Conservation (phyloP, 2,888 invertebrate species). For the Orchesella flavescens region DNA sequence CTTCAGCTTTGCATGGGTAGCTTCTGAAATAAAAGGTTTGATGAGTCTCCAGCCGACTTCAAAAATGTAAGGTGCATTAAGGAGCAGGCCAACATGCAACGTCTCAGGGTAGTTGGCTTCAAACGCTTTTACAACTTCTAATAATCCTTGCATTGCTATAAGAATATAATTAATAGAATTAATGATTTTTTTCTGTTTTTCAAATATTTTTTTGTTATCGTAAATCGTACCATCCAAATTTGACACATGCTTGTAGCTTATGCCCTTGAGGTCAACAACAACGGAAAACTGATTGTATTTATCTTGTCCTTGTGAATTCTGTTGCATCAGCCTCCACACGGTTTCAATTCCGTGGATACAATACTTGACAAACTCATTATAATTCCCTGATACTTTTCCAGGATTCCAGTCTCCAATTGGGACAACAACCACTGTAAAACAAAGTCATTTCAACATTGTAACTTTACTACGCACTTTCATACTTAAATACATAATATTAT, state of each 20-base stretch:
- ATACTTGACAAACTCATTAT: slow-evolving; percentile 51
- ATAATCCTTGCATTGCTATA: slow-evolving; percentile 39
- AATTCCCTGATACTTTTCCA: slow-evolving; percentile 30
- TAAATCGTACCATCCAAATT: slow-evolving; percentile 48
- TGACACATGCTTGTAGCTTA: slow-evolving; percentile 42
- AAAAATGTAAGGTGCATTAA: slow-evolving; percentile 52
- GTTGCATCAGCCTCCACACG: slow-evolving; percentile 43
- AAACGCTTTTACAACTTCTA: slow-evolving; percentile 33
- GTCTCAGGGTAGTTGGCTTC: slow-evolving; percentile 56
- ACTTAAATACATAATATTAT: background rate
- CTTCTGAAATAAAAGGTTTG: slow-evolving; percentile 32
- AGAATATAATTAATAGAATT: background rate
- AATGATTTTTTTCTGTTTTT: background rate
- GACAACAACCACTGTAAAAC: slow-evolving; percentile 48
- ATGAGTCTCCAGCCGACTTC: slow-evolving; percentile 49
- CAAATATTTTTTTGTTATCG: background rate
- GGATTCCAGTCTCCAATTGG: slow-evolving; percentile 57
- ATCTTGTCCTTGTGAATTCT: slow-evolving; percentile 33
- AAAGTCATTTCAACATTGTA: background rate
- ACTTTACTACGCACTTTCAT: background rate
- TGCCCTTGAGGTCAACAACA: slow-evolving; percentile 48
- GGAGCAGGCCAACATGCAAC: slow-evolving; percentile 16
- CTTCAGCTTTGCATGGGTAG: slow-evolving; percentile 42
- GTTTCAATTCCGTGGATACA: slow-evolving; percentile 29
- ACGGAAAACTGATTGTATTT: slow-evolving; percentile 40